Conservation (phyloP, 2,797 vertebrate species). For the Yasuhikotakia modesta region DNA sequence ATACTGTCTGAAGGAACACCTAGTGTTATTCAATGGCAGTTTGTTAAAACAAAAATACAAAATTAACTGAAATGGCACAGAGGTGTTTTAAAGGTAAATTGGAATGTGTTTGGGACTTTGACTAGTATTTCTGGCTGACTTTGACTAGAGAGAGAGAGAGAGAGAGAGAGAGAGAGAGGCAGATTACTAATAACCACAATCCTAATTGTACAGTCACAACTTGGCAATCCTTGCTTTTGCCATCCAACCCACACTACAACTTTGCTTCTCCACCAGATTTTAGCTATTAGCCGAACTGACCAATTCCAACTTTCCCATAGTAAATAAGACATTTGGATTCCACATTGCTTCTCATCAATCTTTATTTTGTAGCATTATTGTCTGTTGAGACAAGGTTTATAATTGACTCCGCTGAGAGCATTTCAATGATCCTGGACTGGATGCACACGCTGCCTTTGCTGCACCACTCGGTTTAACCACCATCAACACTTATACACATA, state of each 20-base stretch:
- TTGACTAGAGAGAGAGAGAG: too few species aligned
- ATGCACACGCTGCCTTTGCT: not conserved
- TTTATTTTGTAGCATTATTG: conserved; percentile 10
- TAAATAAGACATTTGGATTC: not conserved
- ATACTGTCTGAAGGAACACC: conserved; percentile 35
- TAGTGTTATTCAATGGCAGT: conserved; percentile 13
- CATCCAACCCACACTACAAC: conserved; percentile 7
- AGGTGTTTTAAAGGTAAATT: conserved; percentile 8
- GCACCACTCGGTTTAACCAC: not conserved
- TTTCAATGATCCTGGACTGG: not conserved
- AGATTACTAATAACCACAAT: too few species aligned
- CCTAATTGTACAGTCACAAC: not conserved
- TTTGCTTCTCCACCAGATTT: not conserved
- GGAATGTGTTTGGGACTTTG: too few species aligned
- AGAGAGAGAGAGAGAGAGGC: too few species aligned
- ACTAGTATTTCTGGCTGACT: too few species aligned
- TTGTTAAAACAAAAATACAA: conserved; percentile 22
- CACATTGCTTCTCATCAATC: conserved; percentile 10
- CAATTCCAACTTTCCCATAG: not conserved
- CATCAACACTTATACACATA: conserved; percentile 10
- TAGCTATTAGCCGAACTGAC: not conserved
- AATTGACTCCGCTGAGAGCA: conserved; percentile 8
- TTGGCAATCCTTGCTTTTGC: not conserved
- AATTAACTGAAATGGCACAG: conserved; percentile 3
- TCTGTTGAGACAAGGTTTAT: conserved; percentile 14